Evolutionary conservation across 2,113 vertebrate genomes (phyloP).

Genomic region (Lycocorax pyrrhopterus): DNA sequence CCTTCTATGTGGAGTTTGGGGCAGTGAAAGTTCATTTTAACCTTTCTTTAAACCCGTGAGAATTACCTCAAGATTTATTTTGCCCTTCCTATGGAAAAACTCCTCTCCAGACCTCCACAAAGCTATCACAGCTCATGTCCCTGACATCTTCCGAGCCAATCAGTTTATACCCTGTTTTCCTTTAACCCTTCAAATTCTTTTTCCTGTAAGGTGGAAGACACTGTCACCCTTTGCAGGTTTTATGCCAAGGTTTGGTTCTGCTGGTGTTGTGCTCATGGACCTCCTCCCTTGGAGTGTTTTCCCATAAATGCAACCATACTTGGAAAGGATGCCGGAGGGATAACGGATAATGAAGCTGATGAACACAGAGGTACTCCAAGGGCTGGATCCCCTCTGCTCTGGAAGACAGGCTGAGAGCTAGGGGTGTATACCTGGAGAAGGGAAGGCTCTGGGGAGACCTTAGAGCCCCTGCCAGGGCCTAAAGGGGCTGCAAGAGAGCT

Average conservation of each 20-base stretch:
- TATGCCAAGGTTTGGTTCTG: background rate
- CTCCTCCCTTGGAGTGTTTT: background rate
- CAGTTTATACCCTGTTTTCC: background rate
- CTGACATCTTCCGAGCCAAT: background rate
- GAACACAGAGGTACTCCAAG: background rate
- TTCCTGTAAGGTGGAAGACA: background rate
- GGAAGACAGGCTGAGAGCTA: background rate
- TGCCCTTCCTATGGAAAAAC: background rate
- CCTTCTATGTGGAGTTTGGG: background rate
- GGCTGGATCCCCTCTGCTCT: background rate
- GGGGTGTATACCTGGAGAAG: background rate
- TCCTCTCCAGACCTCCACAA: background rate
- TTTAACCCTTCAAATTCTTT: background rate
- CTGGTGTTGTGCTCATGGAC: background rate
- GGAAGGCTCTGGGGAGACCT: background rate
- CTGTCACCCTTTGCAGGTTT: background rate
- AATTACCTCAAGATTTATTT: background rate
- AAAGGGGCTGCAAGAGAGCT: background rate
- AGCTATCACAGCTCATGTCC: background rate
- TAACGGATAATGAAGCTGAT: constrained; percentile 43
- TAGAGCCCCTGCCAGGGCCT: background rate
- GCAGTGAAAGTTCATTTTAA: background rate
- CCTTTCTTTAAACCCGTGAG: background rate
- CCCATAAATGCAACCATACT: constrained; percentile 35
- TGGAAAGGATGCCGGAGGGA: background rate